Evolutionary conservation across 64 coral and sea anemone genomes (phyloP).

Genomic region (Stichodactyla helianthus): DNA sequence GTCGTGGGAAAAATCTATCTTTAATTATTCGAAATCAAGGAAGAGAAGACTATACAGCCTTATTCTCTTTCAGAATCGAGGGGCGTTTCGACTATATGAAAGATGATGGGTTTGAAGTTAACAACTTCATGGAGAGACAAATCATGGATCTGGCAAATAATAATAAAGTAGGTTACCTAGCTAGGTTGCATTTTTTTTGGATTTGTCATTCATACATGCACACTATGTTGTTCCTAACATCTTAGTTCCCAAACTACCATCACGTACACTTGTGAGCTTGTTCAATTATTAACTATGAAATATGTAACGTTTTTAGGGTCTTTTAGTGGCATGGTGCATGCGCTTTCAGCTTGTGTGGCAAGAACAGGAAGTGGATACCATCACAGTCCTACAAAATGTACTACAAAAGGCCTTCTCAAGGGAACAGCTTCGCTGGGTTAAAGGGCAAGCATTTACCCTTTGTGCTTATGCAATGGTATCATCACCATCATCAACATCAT

Average conservation of each 20-base stretch:
- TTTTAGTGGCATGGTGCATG: constrained; percentile 9
- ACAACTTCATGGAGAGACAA: background rate
- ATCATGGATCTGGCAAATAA: background rate
- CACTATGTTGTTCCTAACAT: no score
- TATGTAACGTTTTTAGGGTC: background rate
- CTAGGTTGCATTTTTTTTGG: no score
- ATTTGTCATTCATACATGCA: no score
- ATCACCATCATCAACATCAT: no score
- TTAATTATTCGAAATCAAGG: no score
- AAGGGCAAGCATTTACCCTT: background rate
- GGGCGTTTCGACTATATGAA: no score
- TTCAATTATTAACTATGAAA: background rate
- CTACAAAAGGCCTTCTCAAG: background rate
- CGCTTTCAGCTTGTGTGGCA: constrained; percentile 1
- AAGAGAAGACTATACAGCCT: background rate
- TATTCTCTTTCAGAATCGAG: background rate
- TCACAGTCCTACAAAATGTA: background rate
- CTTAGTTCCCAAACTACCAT: no score
- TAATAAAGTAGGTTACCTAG: background rate
- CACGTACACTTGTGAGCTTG: no score
- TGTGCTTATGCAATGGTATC: constrained; percentile 6
- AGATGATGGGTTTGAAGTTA: no score
- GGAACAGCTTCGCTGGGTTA: constrained; percentile 15
- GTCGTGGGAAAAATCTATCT: no score
- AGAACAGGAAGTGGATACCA: background rate